phyloP scores from a whole-genome alignment of 2,888 invertebrate species.

The Spatulosminthurus flaviceps region DNA sequence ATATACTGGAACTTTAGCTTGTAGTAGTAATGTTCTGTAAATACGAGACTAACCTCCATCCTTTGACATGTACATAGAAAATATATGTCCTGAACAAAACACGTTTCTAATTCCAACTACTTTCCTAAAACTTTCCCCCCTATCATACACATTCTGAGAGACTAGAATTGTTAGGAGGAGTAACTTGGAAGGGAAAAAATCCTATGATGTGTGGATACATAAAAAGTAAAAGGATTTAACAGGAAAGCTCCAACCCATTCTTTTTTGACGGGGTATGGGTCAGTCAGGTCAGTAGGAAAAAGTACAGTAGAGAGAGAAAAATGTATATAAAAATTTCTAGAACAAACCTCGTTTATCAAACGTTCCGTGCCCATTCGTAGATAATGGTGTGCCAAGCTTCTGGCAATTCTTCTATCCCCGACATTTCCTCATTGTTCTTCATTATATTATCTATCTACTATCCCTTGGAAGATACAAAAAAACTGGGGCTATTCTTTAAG shows the following conservation, averaged over 20 bases:
- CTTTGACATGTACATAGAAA: too few species aligned
- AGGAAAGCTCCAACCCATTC: not conserved
- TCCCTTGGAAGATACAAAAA: too few species aligned
- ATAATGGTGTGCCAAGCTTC: not conserved
- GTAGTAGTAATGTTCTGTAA: not conserved
- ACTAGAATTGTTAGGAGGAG: too few species aligned
- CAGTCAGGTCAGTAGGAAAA: not conserved
- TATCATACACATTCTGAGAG: too few species aligned
- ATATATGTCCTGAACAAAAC: not conserved
- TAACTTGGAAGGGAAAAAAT: not conserved
- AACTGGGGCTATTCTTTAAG: not conserved
- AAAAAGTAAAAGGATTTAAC: not conserved
- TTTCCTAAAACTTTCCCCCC: not conserved
- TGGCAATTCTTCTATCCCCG: not conserved
- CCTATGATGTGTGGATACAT: not conserved
- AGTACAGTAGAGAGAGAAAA: not conserved
- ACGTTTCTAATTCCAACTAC: not conserved
- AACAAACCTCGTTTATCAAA: conserved; percentile 1
- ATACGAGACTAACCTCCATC: too few species aligned
- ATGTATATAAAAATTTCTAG: too few species aligned
- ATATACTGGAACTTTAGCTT: not conserved
- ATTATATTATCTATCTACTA: not conserved
- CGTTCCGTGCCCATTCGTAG: not conserved
- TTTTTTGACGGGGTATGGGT: not conserved
- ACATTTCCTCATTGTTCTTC: conserved; percentile 2